Conservation (phyloP, 2,113 vertebrate genomes). For the Microcebus tavaratra region DNA sequence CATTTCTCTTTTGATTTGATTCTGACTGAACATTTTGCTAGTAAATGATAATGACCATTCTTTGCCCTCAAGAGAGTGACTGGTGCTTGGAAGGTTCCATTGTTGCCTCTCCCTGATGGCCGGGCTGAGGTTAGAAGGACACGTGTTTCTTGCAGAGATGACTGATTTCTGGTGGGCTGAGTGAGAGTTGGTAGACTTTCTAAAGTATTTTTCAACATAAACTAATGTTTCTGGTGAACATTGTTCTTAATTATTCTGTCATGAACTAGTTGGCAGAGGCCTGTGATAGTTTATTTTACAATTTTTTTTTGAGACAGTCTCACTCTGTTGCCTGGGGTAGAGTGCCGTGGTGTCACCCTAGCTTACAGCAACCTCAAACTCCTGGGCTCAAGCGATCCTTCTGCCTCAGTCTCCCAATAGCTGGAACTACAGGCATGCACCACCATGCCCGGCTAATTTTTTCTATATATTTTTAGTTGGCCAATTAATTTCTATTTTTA, state of each 20-base stretch:
- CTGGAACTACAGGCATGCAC: too few species aligned
- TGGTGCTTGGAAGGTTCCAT: background rate
- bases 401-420: too few species aligned
- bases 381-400: too few species aligned
- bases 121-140: background rate
- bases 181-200: background rate
- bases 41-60: background rate
- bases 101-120: background rate
- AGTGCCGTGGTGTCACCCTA: too few species aligned
- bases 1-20: background rate
- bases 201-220: background rate
- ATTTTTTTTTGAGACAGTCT: background rate
- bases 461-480: too few species aligned
- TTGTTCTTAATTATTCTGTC: constrained; percentile 15
- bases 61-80: background rate
- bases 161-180: background rate
- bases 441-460: too few species aligned
- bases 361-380: too few species aligned
- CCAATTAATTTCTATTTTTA: too few species aligned
- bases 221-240: background rate
- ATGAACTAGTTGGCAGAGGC: background rate
- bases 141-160: background rate
- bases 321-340: too few species aligned
- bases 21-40: background rate
- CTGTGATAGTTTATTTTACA: background rate